These are phyloP conservation scores for Solenopsis invicta DNA, from an alignment of 1,140 invertebrate genomes.

Conservation along the genomic window DNA sequence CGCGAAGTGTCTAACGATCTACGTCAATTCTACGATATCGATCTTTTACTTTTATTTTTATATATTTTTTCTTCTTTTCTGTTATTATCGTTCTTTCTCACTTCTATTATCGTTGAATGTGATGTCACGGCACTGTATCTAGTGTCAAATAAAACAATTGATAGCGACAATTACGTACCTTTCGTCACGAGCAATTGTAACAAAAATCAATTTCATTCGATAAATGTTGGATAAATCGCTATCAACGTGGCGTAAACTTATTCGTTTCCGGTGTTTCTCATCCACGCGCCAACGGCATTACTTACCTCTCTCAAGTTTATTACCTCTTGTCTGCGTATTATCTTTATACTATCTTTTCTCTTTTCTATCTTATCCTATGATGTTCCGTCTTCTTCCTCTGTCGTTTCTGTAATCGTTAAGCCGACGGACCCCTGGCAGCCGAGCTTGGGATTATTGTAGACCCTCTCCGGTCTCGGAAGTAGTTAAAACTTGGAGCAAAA, in stretches of 20 bases:
- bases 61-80: not conserved
- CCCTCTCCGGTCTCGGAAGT: conserved; percentile 74
- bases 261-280: conserved; percentile 50
- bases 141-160: not conserved
- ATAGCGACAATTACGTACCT: not conserved
- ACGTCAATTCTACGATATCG: too few relatives aligned
- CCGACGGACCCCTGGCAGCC: conserved; percentile 26
- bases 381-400: not conserved
- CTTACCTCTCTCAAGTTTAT: conserved; percentile 38
- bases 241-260: conserved; percentile 35
- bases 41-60: not conserved
- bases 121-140: not conserved
- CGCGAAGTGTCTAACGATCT: not conserved
- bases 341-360: conserved; percentile 7
- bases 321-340: conserved; percentile 33
- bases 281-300: conserved; percentile 40
- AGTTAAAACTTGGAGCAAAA: conserved; percentile 75
- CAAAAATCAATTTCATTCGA: conserved; percentile 11
- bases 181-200: not conserved
- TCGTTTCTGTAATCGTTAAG: conserved; percentile 67
- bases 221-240: not conserved
- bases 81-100: not conserved
- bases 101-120: not conserved
- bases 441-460: conserved; percentile 72
- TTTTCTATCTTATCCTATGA: conserved; percentile 24